Evolutionary conservation across 2,797 vertebrate genomes (phyloP).

Genomic region (Chaetophractus vellerosus): DNA sequence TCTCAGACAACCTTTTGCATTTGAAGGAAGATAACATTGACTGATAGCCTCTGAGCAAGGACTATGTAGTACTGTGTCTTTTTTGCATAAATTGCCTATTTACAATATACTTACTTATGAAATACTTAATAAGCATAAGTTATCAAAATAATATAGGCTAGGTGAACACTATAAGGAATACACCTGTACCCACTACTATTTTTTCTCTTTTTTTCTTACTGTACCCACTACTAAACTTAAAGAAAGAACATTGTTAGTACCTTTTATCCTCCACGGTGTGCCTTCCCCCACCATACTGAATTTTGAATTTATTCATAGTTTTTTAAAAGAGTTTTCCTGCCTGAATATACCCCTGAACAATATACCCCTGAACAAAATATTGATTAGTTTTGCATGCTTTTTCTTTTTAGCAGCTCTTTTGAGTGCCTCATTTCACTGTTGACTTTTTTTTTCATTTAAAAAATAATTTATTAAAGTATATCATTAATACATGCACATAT

Average conservation of each 20-base stretch:
- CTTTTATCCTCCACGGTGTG: not conserved
- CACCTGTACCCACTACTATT: not conserved
- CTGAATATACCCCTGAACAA: not conserved
- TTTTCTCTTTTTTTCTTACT: too few relatives aligned
- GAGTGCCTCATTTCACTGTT: too few relatives aligned
- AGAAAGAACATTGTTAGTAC: not conserved
- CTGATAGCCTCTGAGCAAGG: not conserved
- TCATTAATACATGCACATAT: too few relatives aligned
- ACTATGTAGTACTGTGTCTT: not conserved
- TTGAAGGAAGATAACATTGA: not conserved
- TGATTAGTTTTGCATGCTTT: conserved; percentile 36
- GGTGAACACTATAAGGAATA: not conserved
- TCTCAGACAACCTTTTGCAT: not conserved
- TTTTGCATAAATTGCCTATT: not conserved
- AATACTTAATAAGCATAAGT: not conserved
- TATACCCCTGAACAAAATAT: not conserved
- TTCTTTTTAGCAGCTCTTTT: not conserved
- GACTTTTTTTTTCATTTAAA: too few relatives aligned
- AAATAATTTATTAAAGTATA: too few relatives aligned
- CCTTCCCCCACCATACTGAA: not conserved
- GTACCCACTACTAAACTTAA: not conserved
- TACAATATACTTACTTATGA: not conserved
- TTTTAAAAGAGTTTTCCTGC: not conserved
- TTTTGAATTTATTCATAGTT: conserved; percentile 8
- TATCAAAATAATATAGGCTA: not conserved